Conservation (phyloP, 2,113 vertebrate species). For the Gorsachius goisagi region DNA sequence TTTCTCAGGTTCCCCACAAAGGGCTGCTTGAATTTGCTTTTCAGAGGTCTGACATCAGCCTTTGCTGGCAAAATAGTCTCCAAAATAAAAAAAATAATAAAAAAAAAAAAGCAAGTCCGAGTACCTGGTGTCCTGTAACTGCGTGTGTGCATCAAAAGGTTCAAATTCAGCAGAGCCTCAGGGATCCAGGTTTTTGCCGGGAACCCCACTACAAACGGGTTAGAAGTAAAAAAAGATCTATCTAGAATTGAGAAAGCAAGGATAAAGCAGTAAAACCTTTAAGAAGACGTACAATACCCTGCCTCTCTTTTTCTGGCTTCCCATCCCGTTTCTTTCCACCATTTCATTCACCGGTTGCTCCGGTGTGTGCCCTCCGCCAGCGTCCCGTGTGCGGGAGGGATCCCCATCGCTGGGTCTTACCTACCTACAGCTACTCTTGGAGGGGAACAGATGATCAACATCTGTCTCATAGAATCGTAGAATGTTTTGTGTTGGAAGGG, state of each 20-base stretch:
- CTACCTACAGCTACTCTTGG: not conserved
- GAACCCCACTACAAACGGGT: accelerated
- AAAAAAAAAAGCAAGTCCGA: not conserved
- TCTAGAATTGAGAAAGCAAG: not conserved
- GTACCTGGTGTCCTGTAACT: not conserved
- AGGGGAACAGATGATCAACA: not conserved
- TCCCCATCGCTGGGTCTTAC: not conserved
- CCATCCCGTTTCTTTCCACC: not conserved
- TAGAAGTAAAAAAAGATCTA: not conserved
- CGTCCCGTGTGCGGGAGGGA: not conserved
- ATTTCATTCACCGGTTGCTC: not conserved
- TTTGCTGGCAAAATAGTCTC: constrained; percentile 26
- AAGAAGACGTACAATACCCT: not conserved
- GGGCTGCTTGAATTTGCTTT: constrained; percentile 7
- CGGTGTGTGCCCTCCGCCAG: not conserved
- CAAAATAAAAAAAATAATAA: not conserved
- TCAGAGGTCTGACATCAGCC: constrained; percentile 34
- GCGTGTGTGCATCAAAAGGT: accelerated
- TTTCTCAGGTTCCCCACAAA: constrained; percentile 39
- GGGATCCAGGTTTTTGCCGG: not conserved
- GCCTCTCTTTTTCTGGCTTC: not conserved
- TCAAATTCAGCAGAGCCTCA: not conserved
- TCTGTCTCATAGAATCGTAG: not conserved
- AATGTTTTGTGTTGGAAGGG: no score
- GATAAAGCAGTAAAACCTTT: not conserved